A percentile compares a stretch with the other conserved stretches of the same genome.
Conservation (phyloP, 2,888 invertebrate genomes). For the Sinhomidia bicolor region DNA sequence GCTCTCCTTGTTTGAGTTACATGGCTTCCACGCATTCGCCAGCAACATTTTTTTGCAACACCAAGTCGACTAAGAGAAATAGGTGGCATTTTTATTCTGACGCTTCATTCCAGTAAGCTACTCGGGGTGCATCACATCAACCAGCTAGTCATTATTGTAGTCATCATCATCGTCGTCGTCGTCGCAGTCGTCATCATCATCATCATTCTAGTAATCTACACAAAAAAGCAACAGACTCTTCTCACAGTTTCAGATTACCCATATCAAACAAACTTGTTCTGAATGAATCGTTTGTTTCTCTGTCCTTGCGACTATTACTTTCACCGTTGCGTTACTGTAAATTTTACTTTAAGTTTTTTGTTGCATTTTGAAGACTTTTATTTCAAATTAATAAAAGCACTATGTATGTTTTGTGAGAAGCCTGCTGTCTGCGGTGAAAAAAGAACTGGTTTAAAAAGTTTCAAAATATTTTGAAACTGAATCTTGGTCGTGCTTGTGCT, state of each 20-base stretch:
- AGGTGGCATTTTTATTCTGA: background rate
- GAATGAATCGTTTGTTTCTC: background rate
- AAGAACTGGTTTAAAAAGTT: too few relatives aligned
- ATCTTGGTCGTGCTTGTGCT: too few relatives aligned
- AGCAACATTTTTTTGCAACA: background rate
- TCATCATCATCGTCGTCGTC: background rate
- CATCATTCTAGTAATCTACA: slow-evolving; percentile 1
- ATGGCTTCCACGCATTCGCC: background rate
- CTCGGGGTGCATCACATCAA: slow-evolving; percentile 52
- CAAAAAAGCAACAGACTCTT: background rate
- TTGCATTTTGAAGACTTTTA: too few relatives aligned
- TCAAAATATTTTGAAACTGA: too few relatives aligned
- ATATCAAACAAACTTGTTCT: background rate
- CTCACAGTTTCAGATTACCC: background rate
- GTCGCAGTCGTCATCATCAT: slow-evolving; percentile 1
- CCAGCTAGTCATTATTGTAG: slow-evolving; percentile 38
- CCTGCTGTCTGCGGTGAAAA: too few relatives aligned
- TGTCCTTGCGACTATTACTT: background rate
- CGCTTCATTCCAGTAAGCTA: slow-evolving; percentile 46
- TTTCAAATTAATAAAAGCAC: too few relatives aligned
- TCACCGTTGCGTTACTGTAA: background rate
- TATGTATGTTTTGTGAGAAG: background rate
- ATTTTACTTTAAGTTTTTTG: background rate
- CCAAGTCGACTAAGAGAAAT: background rate
- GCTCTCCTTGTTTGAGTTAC: background rate